phyloP scores from a whole-genome alignment of 2,113 vertebrate species.

The Hippocampus comes region DNA sequence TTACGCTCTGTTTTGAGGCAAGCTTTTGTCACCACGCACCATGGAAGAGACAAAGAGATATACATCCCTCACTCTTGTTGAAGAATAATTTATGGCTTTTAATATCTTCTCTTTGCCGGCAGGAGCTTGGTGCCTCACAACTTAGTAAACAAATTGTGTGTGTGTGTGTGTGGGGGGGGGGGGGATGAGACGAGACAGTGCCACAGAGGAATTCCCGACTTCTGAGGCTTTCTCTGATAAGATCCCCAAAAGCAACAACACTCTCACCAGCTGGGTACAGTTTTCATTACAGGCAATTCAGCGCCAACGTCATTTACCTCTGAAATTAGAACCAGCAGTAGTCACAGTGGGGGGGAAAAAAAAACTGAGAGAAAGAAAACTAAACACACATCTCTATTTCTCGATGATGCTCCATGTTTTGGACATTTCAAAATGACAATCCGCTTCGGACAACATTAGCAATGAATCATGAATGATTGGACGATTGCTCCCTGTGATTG shows the following conservation, averaged over 20 bases:
- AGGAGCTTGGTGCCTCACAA: constrained; percentile 53
- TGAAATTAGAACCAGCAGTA: constrained; percentile 3
- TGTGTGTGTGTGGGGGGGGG: not conserved
- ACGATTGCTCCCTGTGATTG: not conserved
- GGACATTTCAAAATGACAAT: not conserved
- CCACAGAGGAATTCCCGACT: constrained; percentile 52
- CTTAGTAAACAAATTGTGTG: constrained; percentile 62
- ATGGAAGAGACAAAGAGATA: constrained; percentile 37
- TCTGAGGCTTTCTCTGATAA: constrained; percentile 41
- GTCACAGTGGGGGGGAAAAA: not conserved
- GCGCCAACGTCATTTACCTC: constrained; percentile 4
- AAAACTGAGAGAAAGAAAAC: not conserved
- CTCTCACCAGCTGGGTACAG: constrained; percentile 14
- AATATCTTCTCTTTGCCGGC: constrained; percentile 60
- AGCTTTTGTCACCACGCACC: constrained; percentile 23
- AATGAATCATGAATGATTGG: not conserved
- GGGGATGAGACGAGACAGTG: constrained; percentile 33
- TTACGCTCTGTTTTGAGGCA: constrained; percentile 11
- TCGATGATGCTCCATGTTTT: not conserved
- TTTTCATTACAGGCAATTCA: constrained; percentile 12
- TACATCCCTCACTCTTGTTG: constrained; percentile 46
- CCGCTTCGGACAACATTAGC: not conserved
- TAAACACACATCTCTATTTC: not conserved
- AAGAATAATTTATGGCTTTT: constrained; percentile 61
- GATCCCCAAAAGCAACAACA: constrained; percentile 21